Evolutionary conservation across 2,797 vertebrate species (phyloP).

Genomic region (Chaunax sp.): DNA sequence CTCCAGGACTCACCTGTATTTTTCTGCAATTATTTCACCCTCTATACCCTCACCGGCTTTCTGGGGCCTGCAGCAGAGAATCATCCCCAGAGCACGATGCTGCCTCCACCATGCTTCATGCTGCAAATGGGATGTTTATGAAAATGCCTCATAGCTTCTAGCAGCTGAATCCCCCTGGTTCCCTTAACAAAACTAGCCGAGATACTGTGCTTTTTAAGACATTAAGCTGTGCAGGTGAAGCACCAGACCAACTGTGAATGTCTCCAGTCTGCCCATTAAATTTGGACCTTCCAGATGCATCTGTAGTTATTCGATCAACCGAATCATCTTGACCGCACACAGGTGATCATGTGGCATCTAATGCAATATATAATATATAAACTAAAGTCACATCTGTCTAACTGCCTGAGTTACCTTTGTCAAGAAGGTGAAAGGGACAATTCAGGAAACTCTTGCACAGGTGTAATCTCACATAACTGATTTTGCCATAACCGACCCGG

Average conservation of each 20-base stretch:
- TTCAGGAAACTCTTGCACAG: neutral
- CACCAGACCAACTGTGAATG: neutral
- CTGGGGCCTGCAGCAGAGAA: conserved; percentile 1
- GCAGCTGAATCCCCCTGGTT: neutral
- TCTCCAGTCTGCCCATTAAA: neutral
- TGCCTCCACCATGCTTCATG: conserved; percentile 2
- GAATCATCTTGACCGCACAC: neutral
- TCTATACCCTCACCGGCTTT: neutral
- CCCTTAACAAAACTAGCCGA: neutral
- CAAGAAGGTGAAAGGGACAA: conserved; percentile 13
- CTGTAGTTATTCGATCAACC: neutral
- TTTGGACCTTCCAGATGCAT: neutral
- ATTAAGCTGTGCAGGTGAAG: neutral
- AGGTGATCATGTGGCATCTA: too few species aligned
- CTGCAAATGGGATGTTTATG: neutral
- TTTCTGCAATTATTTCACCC: neutral
- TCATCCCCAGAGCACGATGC: neutral
- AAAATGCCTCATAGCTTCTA: neutral
- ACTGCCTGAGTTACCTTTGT: conserved; percentile 2
- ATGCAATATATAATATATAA: too few species aligned
- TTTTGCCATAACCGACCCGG: conserved; percentile 18
- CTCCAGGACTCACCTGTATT: neutral
- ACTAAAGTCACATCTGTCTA: neutral
- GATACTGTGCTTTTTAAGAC: neutral
- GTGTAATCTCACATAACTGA: conserved; percentile 17